Percentiles rank a stretch among this genome's conserved stretches.
Conservation (phyloP, 1,140 invertebrate genomes). For the Camponotus vicinus region DNA sequence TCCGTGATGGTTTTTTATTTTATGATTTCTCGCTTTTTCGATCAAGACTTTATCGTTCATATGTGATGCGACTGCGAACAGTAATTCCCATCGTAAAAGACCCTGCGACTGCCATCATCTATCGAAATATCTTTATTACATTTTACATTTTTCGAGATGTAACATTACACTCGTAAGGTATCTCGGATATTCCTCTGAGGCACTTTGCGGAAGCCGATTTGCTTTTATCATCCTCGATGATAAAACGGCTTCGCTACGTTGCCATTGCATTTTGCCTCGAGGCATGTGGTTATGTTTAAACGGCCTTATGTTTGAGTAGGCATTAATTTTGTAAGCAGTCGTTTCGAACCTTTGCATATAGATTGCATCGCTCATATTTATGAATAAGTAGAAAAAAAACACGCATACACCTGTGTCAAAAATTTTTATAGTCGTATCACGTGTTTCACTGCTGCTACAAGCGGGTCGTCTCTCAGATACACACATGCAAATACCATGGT, state of each 20-base stretch:
- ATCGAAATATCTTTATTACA: slow-evolving; percentile 53
- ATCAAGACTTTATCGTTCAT: background rate
- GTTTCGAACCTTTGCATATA: background rate
- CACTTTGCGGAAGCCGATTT: slow-evolving; percentile 61
- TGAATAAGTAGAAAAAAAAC: background rate
- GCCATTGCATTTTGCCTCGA: slow-evolving; percentile 38
- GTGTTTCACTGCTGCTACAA: slow-evolving; percentile 1
- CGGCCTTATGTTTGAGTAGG: background rate
- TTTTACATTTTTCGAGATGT: slow-evolving; percentile 60
- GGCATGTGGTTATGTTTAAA: slow-evolving; percentile 31
- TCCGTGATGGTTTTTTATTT: slow-evolving; percentile 22
- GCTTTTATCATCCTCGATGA: slow-evolving; percentile 53
- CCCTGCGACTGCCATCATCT: slow-evolving; percentile 12
- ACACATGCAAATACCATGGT: slow-evolving; percentile 42
- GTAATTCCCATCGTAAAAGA: slow-evolving; percentile 48
- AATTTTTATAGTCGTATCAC: slow-evolving; percentile 4
- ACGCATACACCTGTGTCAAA: background rate
- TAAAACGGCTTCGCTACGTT: background rate
- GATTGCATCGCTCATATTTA: slow-evolving; percentile 48
- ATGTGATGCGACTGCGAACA: slow-evolving; percentile 19
- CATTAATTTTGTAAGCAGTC: slow-evolving; percentile 52
- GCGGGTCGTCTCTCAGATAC: background rate
- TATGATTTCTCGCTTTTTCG: background rate
- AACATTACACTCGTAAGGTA: slow-evolving; percentile 42
- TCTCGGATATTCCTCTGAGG: slow-evolving; percentile 48